These are phyloP conservation scores for Aspidiotus rigidus DNA, from an alignment of 2,888 invertebrate species.

Conservation along the genomic window DNA sequence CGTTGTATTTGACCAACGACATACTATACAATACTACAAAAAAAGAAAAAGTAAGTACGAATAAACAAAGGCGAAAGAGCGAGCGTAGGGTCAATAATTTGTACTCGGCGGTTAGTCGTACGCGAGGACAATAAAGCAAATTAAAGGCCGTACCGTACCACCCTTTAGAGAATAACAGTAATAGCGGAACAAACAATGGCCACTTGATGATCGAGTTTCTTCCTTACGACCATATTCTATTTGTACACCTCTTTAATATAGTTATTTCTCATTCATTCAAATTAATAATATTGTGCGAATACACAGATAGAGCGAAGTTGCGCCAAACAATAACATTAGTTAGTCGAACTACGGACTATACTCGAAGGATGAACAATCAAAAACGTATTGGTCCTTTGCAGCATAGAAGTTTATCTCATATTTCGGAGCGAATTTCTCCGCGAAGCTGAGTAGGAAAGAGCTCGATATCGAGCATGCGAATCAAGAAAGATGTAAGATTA, in stretches of 20 bases:
- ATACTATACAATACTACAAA: too few relatives aligned
- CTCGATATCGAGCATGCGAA: too few relatives aligned
- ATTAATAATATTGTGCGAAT: conserved; percentile 7
- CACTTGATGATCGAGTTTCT: conserved; percentile 29
- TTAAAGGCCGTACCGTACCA: conserved; percentile 30
- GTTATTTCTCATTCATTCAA: conserved; percentile 24
- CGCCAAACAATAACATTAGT: conserved; percentile 28
- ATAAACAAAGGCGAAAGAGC: not conserved
- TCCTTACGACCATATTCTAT: conserved; percentile 3
- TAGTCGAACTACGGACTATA: conserved; percentile 3
- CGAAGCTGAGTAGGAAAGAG: too few relatives aligned
- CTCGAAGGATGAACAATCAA: too few relatives aligned
- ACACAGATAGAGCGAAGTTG: too few relatives aligned
- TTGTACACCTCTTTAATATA: conserved; percentile 19
- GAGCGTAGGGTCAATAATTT: conserved; percentile 25
- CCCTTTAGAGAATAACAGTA: conserved; percentile 26
- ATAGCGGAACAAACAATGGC: conserved; percentile 31
- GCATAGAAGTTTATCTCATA: too few relatives aligned
- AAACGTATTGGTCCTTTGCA: too few relatives aligned
- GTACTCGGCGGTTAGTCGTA: conserved; percentile 31
- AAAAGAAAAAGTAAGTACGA: too few relatives aligned
- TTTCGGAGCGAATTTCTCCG: too few relatives aligned
- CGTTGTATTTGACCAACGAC: too few relatives aligned
- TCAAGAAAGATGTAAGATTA: too few relatives aligned
- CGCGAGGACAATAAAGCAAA: conserved; percentile 28